Evolutionary conservation across 2,888 invertebrate species (phyloP).

Genomic region (Thymelicus lineola): DNA sequence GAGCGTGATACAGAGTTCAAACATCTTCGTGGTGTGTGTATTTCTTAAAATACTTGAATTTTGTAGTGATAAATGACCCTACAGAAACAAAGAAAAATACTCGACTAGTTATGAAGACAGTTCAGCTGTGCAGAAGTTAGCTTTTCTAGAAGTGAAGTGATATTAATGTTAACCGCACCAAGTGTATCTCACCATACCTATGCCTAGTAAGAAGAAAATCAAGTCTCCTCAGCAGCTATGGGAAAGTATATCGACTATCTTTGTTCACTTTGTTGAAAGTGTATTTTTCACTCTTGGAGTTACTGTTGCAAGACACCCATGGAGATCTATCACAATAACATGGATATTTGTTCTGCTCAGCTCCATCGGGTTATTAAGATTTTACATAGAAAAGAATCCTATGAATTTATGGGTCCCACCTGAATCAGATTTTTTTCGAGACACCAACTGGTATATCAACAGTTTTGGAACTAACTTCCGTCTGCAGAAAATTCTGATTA

Average conservation of each 20-base stretch:
- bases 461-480: conserved; percentile 88
- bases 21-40: too few species aligned
- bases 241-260: conserved; percentile 71
- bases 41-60: too few species aligned
- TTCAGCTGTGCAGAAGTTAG: too few species aligned
- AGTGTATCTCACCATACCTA: conserved; percentile 42
- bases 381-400: conserved; percentile 90
- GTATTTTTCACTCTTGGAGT: conserved; percentile 86
- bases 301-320: conserved; percentile 85
- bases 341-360: conserved; percentile 84
- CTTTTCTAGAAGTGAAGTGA: conserved; percentile 9
- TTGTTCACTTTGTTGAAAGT: conserved; percentile 73
- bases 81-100: not conserved
- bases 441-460: conserved; percentile 90
- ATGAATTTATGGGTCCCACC: conserved; percentile 91
- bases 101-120: conserved; percentile 1
- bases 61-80: too few species aligned
- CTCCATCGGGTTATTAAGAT: conserved; percentile 86
- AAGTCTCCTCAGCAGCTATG: conserved; percentile 72
- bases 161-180: conserved; percentile 10
- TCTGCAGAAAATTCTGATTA: conserved; percentile 86
- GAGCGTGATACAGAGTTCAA: too few species aligned
- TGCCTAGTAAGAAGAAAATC: conserved; percentile 65
- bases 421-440: conserved; percentile 87
- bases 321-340: conserved; percentile 85